phyloP scores from a whole-genome alignment of 2,888 invertebrate genomes.

The Falcaria lacertinaria region DNA sequence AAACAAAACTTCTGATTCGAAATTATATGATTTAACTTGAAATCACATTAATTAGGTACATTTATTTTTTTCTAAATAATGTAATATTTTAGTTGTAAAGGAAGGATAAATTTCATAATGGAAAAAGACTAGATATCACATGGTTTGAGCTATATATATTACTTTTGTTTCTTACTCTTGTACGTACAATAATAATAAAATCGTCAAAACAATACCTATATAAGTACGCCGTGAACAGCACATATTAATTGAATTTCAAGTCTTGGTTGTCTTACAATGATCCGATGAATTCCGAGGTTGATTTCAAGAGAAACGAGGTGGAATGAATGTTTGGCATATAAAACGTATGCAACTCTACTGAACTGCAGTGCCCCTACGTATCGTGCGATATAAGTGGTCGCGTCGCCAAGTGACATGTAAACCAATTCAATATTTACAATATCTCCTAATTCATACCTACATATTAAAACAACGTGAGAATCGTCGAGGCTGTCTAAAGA shows the following conservation, averaged over 20 bases:
- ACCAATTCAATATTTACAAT: constrained; percentile 28
- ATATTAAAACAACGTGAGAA: background rate
- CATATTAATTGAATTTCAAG: constrained; percentile 34
- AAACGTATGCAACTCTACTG: constrained; percentile 31
- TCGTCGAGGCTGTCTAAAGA: background rate
- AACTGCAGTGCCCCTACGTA: constrained; percentile 30
- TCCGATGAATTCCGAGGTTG: constrained; percentile 25
- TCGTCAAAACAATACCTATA: constrained; percentile 40
- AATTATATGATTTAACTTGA: background rate
- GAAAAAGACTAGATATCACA: constrained; percentile 78
- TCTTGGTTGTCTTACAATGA: constrained; percentile 32
- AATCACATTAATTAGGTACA: background rate
- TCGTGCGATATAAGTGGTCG: constrained; percentile 25
- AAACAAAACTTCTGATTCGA: background rate
- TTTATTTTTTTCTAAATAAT: constrained; percentile 3
- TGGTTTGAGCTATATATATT: constrained; percentile 72
- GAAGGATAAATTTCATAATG: constrained; percentile 51
- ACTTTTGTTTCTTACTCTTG: constrained; percentile 47
- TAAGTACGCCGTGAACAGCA: constrained; percentile 34
- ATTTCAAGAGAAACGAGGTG: constrained; percentile 21
- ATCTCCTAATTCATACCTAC: constrained; percentile 15
- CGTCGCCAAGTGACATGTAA: constrained; percentile 21
- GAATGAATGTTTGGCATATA: constrained; percentile 28
- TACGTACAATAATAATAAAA: constrained; percentile 42
- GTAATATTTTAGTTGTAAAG: constrained; percentile 23